phyloP scores from a whole-genome alignment of 2,888 invertebrate species.

The Drosophila tanythrix region DNA sequence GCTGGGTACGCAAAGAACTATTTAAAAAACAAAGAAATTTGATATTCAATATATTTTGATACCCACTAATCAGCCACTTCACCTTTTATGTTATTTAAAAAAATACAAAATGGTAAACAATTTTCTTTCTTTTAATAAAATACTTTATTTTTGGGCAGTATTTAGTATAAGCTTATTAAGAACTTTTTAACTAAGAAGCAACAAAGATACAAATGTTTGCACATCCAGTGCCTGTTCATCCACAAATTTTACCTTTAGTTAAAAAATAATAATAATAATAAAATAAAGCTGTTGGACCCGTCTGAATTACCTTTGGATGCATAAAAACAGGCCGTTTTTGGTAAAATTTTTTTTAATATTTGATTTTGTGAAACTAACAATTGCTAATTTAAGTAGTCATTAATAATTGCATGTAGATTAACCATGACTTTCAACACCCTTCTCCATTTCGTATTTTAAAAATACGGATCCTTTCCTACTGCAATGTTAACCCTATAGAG shows the following conservation, averaged over 20 bases:
- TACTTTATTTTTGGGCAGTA: slow-evolving; percentile 37
- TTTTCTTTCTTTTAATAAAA: slow-evolving; percentile 15
- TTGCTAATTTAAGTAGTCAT: neutral
- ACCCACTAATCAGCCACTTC: neutral
- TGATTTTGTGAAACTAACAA: neutral
- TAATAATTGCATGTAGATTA: neutral
- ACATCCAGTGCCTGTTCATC: neutral
- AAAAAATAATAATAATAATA: neutral
- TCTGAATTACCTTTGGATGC: slow-evolving; percentile 4
- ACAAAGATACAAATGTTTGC: slow-evolving; percentile 2
- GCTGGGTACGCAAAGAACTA: neutral
- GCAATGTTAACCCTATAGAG: slow-evolving; percentile 5
- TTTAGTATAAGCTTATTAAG: slow-evolving; percentile 2
- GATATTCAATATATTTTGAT: neutral
- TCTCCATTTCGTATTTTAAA: neutral
- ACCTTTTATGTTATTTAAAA: neutral
- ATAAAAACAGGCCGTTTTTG: neutral
- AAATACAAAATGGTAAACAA: slow-evolving; percentile 1
- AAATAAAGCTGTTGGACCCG: neutral
- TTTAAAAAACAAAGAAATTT: neutral
- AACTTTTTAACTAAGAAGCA: slow-evolving; percentile 2
- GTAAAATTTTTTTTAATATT: neutral
- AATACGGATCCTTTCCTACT: slow-evolving; percentile 5
- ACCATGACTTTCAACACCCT: neutral
- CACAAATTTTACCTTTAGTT: neutral